Evolutionary conservation across 2,113 vertebrate genomes (phyloP).

Genomic region (Thymallus thymallus): DNA sequence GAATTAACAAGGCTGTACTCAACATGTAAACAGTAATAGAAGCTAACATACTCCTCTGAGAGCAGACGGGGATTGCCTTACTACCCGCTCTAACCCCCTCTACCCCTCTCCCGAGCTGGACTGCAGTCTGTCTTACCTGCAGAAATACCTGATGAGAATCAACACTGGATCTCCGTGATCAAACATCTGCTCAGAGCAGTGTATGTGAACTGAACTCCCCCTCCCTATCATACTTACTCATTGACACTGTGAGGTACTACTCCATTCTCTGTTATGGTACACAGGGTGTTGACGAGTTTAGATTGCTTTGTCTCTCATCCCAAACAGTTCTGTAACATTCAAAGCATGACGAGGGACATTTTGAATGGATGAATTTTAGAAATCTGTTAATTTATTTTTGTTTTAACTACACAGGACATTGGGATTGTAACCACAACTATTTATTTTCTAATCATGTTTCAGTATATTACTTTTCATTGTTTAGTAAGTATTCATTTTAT

Average conservation of each 20-base stretch:
- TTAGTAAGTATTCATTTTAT: constrained; percentile 50
- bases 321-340: constrained; percentile 11
- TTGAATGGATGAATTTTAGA: constrained; percentile 47
- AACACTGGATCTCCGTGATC: constrained; percentile 22
- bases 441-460: constrained; percentile 71
- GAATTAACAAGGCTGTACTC: not conserved
- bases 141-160: constrained; percentile 16
- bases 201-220: not conserved
- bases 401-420: constrained; percentile 61
- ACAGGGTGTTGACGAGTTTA: constrained; percentile 11
- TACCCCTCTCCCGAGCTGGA: not conserved
- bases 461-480: constrained; percentile 41
- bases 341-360: constrained; percentile 32
- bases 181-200: not conserved
- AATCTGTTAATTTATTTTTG: constrained; percentile 69
- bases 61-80: constrained; percentile 20
- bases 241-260: not conserved
- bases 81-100: not conserved
- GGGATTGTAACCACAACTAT: constrained; percentile 68
- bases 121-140: not conserved
- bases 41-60: constrained; percentile 22
- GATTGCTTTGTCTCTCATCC: constrained; percentile 31
- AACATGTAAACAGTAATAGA: constrained; percentile 1
- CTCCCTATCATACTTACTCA: constrained; percentile 9
- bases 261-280: constrained; percentile 25